phyloP scores from a whole-genome alignment of 2,888 invertebrate genomes.

The Didymodactylos carnosus region DNA sequence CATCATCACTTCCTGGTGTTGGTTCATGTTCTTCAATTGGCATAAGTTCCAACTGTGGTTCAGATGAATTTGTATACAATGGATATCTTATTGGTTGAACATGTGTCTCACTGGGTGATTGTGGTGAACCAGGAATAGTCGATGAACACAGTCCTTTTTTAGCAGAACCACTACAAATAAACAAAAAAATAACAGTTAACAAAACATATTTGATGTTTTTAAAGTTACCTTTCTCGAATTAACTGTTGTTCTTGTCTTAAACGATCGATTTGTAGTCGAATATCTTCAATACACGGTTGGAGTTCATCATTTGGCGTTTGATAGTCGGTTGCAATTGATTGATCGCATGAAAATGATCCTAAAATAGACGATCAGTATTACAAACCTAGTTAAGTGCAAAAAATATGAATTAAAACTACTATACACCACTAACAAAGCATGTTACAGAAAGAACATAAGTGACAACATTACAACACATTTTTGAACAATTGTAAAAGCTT shows the following conservation, averaged over 20 bases:
- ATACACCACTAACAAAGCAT: no score
- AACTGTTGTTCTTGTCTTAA: not conserved
- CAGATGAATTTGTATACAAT: not conserved
- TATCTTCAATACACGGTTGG: not conserved
- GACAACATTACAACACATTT: no score
- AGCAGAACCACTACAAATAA: not conserved
- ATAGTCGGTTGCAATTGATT: not conserved
- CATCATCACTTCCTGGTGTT: not conserved
- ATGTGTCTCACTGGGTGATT: not conserved
- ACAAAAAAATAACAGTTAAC: not conserved
- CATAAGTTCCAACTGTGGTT: no score
- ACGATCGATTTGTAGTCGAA: not conserved
- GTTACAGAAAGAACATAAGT: no score
- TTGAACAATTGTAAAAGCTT: no score
- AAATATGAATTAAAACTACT: no score
- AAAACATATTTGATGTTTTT: not conserved
- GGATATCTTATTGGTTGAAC: not conserved
- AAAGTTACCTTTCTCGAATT: not conserved
- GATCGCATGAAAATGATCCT: not conserved
- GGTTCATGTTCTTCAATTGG: not conserved
- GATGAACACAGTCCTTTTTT: not conserved
- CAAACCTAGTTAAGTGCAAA: no score
- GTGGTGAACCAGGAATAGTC: not conserved
- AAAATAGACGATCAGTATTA: not conserved
- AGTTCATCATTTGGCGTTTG: not conserved